A percentile compares a stretch with the other conserved stretches of the same genome.
Evolutionary conservation across 2,113 vertebrate genomes (phyloP).

Genomic region (Regulus satrapa): DNA sequence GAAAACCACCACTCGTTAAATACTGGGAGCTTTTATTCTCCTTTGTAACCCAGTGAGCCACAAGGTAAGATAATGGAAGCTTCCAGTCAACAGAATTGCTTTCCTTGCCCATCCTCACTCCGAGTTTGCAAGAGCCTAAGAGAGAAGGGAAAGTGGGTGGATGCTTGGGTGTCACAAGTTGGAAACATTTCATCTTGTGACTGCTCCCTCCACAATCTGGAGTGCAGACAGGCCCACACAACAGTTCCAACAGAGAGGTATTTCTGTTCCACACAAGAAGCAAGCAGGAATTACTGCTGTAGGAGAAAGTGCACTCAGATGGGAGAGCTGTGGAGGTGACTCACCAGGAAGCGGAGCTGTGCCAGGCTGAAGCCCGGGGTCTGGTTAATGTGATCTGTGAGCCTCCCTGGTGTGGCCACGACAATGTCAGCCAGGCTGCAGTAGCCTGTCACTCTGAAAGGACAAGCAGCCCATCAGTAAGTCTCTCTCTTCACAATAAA

Average conservation of each 20-base stretch:
- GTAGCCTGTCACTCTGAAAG: slow-evolving; percentile 65
- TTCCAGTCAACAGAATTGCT: neutral
- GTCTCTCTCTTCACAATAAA: neutral
- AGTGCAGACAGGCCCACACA: neutral
- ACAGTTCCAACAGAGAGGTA: neutral
- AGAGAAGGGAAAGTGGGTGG: neutral
- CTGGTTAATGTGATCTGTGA: slow-evolving; percentile 92
- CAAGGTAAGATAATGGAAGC: neutral
- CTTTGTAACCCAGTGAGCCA: neutral
- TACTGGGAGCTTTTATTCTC: neutral
- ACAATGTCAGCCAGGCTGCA: slow-evolving; percentile 88
- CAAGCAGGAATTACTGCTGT: neutral
- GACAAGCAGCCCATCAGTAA: neutral
- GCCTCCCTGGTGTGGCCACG: slow-evolving; percentile 90
- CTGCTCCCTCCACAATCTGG: neutral
- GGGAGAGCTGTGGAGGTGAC: slow-evolving; percentile 36
- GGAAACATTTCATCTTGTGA: neutral
- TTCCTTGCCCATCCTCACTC: neutral
- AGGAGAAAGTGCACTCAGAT: neutral
- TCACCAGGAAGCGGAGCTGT: slow-evolving; percentile 90
- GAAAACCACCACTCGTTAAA: neutral
- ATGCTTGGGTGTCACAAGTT: neutral
- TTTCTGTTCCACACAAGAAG: neutral
- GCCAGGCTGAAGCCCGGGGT: slow-evolving; percentile 81
- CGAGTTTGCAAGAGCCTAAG: neutral